A percentile compares a stretch with the other conserved stretches of the same genome.
phyloP scores from a whole-genome alignment of 2,888 invertebrate genomes.

The Heterodera filipjevi region DNA sequence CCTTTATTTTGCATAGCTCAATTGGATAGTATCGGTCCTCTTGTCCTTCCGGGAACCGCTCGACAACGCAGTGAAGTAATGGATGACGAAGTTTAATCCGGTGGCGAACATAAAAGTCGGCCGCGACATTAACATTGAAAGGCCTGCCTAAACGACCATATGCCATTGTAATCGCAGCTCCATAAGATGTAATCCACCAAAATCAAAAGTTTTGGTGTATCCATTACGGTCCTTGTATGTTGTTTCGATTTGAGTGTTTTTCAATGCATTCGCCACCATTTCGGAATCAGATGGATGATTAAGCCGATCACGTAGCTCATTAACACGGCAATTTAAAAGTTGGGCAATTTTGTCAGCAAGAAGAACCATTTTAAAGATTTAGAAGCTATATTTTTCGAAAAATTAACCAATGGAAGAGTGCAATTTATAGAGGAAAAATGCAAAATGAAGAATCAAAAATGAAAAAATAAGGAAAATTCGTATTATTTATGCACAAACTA shows the following conservation, averaged over 20 bases:
- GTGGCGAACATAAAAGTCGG: conserved; percentile 15
- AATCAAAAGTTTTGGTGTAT: not conserved
- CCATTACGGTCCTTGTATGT: not conserved
- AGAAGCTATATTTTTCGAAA: not conserved
- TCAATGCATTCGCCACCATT: too few relatives aligned
- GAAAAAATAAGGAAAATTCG: not conserved
- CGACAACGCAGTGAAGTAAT: conserved; percentile 3
- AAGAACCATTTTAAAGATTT: not conserved
- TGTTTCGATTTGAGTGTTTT: not conserved
- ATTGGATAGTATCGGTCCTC: not conserved
- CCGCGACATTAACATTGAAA: conserved; percentile 9
- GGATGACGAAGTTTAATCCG: conserved; percentile 5
- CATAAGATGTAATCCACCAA: conserved; percentile 2
- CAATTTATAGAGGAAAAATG: not conserved
- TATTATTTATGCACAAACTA: too few relatives aligned
- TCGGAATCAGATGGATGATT: conserved; percentile 16
- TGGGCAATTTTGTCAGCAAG: conserved; percentile 6
- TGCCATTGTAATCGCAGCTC: not conserved
- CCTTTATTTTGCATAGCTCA: conserved; percentile 1
- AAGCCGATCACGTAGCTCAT: not conserved
- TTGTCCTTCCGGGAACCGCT: not conserved
- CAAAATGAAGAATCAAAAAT: not conserved
- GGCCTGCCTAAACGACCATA: not conserved
- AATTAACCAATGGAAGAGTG: not conserved
- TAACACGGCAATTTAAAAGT: conserved; percentile 2